These are phyloP conservation scores for Cygnus atratus DNA, from an alignment of 2,113 vertebrate genomes.

Conservation along the genomic window DNA sequence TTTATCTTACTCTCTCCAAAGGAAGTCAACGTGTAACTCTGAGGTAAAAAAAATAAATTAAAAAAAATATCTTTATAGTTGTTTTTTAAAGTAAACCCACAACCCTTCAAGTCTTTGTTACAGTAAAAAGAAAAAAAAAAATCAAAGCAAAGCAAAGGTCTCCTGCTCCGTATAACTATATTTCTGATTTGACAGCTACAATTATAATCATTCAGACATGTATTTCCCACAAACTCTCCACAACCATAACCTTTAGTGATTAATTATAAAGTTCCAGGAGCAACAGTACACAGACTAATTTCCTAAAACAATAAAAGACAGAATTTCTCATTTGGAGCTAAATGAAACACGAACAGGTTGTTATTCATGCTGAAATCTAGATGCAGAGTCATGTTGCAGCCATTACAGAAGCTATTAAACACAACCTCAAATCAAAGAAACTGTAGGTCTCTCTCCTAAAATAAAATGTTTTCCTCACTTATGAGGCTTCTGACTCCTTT, in stretches of 20 bases:
- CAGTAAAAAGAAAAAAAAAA: constrained; percentile 5
- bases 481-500: constrained; percentile 26
- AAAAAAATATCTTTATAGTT: neutral
- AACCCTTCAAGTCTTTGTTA: constrained; percentile 45
- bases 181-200: constrained; percentile 78
- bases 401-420: constrained; percentile 83
- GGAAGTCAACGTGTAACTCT: neutral
- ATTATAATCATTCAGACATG: constrained; percentile 75
- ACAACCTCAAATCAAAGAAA: constrained; percentile 77
- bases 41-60: neutral
- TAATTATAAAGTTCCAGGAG: constrained; percentile 79
- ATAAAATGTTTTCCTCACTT: constrained; percentile 62
- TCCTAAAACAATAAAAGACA: constrained; percentile 84
- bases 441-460: constrained; percentile 68
- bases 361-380: constrained; percentile 82
- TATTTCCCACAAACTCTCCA: constrained; percentile 76
- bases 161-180: constrained; percentile 38
- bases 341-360: constrained; percentile 77
- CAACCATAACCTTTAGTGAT: constrained; percentile 78
- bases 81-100: constrained; percentile 14
- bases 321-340: constrained; percentile 81
- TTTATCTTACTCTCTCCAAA: neutral
- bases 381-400: constrained; percentile 84
- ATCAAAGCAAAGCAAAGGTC: constrained; percentile 51
- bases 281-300: constrained; percentile 80